Evolutionary conservation across 2,888 invertebrate species (phyloP).

Genomic region (Prenolepis imparis): DNA sequence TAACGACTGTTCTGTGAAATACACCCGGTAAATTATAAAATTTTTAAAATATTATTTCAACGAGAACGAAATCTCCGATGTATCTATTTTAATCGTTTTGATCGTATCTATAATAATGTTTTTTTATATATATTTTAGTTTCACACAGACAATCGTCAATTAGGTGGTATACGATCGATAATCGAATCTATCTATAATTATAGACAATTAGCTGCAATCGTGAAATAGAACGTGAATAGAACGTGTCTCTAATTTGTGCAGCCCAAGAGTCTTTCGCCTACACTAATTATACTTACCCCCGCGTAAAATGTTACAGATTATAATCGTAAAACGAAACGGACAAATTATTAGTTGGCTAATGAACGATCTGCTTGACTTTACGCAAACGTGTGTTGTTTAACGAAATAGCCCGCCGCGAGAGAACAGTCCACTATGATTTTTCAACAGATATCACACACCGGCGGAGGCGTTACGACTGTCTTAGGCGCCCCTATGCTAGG

Average conservation of each 20-base stretch:
- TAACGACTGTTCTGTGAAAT: conserved; percentile 12
- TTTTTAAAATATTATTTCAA: not conserved
- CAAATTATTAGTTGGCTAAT: conserved; percentile 34
- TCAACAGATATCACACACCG: too few relatives aligned
- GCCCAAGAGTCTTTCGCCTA: not conserved
- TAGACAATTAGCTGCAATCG: conserved; percentile 7
- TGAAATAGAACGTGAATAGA: too few relatives aligned
- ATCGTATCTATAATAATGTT: not conserved
- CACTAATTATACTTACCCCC: not conserved
- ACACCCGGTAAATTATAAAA: not conserved
- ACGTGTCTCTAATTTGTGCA: not conserved
- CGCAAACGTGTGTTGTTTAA: conserved; percentile 31
- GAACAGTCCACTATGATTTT: conserved; percentile 17
- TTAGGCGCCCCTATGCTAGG: too few relatives aligned
- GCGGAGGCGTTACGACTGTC: too few relatives aligned
- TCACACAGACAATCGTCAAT: not conserved
- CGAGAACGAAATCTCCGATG: not conserved
- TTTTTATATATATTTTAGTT: not conserved
- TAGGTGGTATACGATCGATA: conserved; percentile 17
- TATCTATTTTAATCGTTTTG: not conserved
- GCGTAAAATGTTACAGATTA: not conserved
- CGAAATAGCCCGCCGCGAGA: not conserved
- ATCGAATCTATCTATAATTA: conserved; percentile 19
- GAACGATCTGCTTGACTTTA: conserved; percentile 24
- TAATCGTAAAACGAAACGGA: conserved; percentile 19